Percentiles rank a stretch among this genome's conserved stretches.
phyloP scores from a whole-genome alignment of 2,113 vertebrate genomes.

The Eptatretus burgeri region DNA sequence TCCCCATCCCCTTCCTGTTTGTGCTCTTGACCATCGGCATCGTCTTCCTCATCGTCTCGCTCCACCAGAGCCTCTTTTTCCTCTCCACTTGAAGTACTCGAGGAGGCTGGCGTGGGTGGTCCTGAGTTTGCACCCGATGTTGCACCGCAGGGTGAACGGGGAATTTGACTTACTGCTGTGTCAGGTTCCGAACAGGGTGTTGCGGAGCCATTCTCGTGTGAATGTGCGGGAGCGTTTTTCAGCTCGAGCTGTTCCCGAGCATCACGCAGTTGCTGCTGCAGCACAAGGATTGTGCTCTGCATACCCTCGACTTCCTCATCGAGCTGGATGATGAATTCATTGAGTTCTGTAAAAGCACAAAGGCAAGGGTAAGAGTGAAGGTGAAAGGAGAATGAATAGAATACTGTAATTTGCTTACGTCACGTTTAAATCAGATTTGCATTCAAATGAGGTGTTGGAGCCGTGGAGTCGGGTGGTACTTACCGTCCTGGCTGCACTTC shows the following conservation, averaged over 20 bases:
- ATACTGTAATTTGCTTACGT: neutral
- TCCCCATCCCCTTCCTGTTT: neutral
- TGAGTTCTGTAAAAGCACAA: slow-evolving; percentile 35
- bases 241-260: slow-evolving; percentile 43
- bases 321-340: slow-evolving; percentile 98
- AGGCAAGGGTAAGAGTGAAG: neutral
- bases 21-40: neutral
- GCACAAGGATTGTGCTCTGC: slow-evolving; percentile 95
- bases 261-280: slow-evolving; percentile 85
- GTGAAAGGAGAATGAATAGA: too few relatives aligned
- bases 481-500: slow-evolving; percentile 98
- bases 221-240: slow-evolving; percentile 15
- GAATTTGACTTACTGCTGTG: neutral
- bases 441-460: neutral
- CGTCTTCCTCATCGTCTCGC: neutral
- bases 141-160: neutral
- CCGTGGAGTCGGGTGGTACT: slow-evolving; percentile 14
- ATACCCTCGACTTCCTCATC: slow-evolving; percentile 98
- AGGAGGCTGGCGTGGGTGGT: neutral
- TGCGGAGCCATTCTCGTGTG: neutral
- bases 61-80: neutral
- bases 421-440: neutral
- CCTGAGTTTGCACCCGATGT: neutral
- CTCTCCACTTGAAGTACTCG: neutral
- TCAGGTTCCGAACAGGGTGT: neutral